Evolutionary conservation across 1,140 invertebrate genomes (phyloP).

Genomic region (Zaprionus ornatus): DNA sequence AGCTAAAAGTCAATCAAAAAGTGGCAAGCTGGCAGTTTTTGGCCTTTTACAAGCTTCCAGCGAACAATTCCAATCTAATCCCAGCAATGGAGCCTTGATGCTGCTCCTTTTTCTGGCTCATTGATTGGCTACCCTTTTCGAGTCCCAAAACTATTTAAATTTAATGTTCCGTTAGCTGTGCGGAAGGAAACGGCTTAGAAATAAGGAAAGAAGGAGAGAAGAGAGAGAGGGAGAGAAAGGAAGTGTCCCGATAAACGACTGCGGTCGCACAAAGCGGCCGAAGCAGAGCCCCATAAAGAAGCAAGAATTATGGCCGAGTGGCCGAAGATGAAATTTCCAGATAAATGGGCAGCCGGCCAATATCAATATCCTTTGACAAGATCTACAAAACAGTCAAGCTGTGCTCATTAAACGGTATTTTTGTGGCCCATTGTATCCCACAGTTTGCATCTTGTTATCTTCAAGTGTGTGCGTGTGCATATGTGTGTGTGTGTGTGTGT

Average conservation of each 20-base stretch:
- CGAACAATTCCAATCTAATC: background rate
- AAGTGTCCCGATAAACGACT: conserved; percentile 17
- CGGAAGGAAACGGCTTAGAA: conserved; percentile 40
- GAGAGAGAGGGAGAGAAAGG: background rate
- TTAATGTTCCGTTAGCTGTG: conserved; percentile 27
- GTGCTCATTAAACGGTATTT: conserved; percentile 74
- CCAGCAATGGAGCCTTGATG: conserved; percentile 10
- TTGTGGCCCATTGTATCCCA: conserved; percentile 54
- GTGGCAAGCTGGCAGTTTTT: background rate
- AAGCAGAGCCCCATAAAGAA: conserved; percentile 36
- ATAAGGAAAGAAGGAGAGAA: background rate
- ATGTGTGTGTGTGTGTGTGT: conserved; percentile 27
- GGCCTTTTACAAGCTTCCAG: background rate
- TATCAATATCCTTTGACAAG: conserved; percentile 58
- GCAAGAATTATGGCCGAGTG: conserved; percentile 47
- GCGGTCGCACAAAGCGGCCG: conserved; percentile 39
- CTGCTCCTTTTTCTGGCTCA: conserved; percentile 29
- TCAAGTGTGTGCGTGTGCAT: conserved; percentile 9
- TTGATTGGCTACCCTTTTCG: background rate
- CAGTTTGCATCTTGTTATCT: conserved; percentile 51
- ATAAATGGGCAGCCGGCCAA: conserved; percentile 52
- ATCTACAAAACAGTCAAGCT: conserved; percentile 60
- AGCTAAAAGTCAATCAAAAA: background rate
- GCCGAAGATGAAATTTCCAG: conserved; percentile 37
- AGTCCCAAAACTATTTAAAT: conserved; percentile 43